Evolutionary conservation across 1,140 invertebrate genomes (phyloP).

Genomic region (Nasonia giraulti): DNA sequence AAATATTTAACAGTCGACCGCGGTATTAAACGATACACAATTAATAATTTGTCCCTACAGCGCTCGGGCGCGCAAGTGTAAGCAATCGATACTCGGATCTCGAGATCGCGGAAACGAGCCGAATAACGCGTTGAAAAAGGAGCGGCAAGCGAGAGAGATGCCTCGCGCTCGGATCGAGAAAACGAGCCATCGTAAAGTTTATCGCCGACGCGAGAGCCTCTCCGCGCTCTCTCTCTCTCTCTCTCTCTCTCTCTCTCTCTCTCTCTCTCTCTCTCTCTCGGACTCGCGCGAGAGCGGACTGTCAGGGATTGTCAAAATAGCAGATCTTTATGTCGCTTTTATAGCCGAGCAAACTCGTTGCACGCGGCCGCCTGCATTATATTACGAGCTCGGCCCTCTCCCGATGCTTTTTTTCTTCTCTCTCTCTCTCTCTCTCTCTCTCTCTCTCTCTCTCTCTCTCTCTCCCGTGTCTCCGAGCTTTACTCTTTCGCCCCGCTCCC

Average conservation of each 20-base stretch:
- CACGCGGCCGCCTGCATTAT: slow-evolving; percentile 54
- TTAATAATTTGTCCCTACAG: slow-evolving; percentile 41
- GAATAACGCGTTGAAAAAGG: slow-evolving; percentile 17
- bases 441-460: not conserved
- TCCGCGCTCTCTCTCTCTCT: slow-evolving; percentile 36
- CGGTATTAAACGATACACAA: slow-evolving; percentile 35
- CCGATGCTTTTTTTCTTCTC: not conserved
- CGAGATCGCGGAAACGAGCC: slow-evolving; percentile 9
- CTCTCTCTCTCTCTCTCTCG: slow-evolving; percentile 18
- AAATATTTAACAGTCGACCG: not conserved
- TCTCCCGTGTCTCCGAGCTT: slow-evolving; percentile 1
- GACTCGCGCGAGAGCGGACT: slow-evolving; percentile 22
- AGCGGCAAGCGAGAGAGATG: slow-evolving; percentile 60
- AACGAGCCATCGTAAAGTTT: slow-evolving; percentile 71
- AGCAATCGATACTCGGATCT: slow-evolving; percentile 9
- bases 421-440: too few relatives aligned
- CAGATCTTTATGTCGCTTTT: slow-evolving; percentile 72
- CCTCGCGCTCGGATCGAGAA: slow-evolving; percentile 58
- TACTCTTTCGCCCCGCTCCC: not conserved
- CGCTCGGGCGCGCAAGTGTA: not conserved
- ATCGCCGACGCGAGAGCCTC: slow-evolving; percentile 57
- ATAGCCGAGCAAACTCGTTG: slow-evolving; percentile 64
- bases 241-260: too few relatives aligned
- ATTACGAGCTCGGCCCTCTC: slow-evolving; percentile 53
- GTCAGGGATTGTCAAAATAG: slow-evolving; percentile 72